Evolutionary conservation across 2,797 vertebrate species (phyloP).

Genomic region (Streptopelia turtur): DNA sequence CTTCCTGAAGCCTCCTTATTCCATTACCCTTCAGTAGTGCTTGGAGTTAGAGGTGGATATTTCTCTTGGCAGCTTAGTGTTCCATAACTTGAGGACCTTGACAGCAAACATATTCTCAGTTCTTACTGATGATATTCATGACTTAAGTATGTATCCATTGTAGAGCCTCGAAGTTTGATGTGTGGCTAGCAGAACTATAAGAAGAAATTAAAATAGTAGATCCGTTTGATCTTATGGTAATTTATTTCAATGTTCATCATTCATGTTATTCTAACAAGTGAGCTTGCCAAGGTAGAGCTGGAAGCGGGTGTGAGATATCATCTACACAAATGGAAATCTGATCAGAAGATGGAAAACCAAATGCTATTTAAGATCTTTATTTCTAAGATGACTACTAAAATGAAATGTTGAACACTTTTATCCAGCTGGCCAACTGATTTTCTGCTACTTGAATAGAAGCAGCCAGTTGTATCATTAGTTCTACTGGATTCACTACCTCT

Average conservation of each 20-base stretch:
- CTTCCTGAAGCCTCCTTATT: no score
- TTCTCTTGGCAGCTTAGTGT: no score
- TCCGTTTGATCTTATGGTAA: background rate
- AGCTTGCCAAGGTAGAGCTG: background rate
- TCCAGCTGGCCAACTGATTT: background rate
- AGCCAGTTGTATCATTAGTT: background rate
- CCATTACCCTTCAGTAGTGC: no score
- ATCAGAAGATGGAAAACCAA: background rate
- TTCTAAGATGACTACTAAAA: background rate
- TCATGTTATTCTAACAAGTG: background rate
- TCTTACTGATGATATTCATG: no score
- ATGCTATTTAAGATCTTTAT: background rate
- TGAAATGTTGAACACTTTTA: background rate
- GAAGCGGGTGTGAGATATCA: background rate
- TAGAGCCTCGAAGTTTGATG: no score
- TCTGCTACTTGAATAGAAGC: background rate
- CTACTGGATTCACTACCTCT: background rate
- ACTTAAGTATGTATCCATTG: no score
- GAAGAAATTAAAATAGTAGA: no score
- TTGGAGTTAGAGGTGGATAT: no score
- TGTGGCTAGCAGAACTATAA: no score
- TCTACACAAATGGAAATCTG: background rate
- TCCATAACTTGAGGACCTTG: no score
- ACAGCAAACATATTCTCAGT: no score
- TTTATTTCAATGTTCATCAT: rapidly evolving